phyloP scores from a whole-genome alignment of 2,888 invertebrate genomes.

The Boloria euphrosyne region DNA sequence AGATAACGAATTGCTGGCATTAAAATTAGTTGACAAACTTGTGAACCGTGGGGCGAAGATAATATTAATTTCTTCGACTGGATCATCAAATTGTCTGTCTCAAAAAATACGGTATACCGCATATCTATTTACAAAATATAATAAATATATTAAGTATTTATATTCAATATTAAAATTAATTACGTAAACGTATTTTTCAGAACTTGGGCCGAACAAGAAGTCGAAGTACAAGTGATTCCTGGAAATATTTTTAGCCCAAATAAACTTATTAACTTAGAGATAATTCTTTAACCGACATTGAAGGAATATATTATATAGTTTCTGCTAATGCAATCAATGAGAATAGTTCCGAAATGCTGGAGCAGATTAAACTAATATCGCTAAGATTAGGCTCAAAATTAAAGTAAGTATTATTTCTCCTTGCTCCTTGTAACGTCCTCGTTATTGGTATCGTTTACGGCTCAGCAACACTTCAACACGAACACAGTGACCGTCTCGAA shows the following conservation, averaged over 20 bases:
- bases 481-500: too few species aligned
- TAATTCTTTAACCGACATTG: neutral
- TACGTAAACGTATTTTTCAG: too few species aligned
- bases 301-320: too few species aligned
- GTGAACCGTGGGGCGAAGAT: conserved; percentile 54
- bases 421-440: too few species aligned
- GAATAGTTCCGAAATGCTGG: conserved; percentile 12
- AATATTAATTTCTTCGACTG: conserved; percentile 42
- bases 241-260: conserved; percentile 10
- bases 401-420: conserved; percentile 23
- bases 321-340: conserved; percentile 8
- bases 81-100: conserved; percentile 22
- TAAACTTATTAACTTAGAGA: conserved; percentile 8
- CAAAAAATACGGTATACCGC: conserved; percentile 29
- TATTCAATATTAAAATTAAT: too few species aligned
- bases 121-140: neutral
- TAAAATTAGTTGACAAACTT: conserved; percentile 51
- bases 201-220: too few species aligned
- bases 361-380: conserved; percentile 14
- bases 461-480: too few species aligned
- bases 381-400: conserved; percentile 12
- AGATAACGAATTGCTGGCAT: conserved; percentile 47
- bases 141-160: neutral
- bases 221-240: neutral
- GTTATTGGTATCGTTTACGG: too few species aligned